Evolutionary conservation across 2,113 vertebrate species (phyloP).

Genomic region (Aspiorhynchus laticeps): DNA sequence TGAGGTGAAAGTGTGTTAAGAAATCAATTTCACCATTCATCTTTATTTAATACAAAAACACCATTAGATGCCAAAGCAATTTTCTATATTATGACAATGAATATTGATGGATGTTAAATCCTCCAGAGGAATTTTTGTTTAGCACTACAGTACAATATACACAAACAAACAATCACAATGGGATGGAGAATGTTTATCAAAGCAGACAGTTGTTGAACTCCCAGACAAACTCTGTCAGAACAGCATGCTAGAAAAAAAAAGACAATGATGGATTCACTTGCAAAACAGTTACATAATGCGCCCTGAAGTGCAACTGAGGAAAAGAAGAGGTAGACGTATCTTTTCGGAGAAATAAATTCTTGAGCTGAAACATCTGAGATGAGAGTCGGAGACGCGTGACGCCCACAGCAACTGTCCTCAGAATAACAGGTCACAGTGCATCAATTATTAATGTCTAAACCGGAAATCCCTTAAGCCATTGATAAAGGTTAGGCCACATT

Average conservation of each 20-base stretch:
- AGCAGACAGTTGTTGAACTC: constrained; percentile 7
- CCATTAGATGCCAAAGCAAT: neutral
- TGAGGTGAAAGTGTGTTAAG: neutral
- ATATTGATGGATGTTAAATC: neutral
- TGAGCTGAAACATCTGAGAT: neutral
- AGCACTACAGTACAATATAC: neutral
- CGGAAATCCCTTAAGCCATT: neutral
- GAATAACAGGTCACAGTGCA: neutral
- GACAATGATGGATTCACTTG: neutral
- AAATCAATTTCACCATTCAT: neutral
- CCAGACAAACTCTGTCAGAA: neutral
- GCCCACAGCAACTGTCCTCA: constrained; percentile 19
- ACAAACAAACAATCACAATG: neutral
- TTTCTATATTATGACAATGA: neutral
- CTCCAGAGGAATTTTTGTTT: neutral
- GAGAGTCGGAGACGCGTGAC: neutral
- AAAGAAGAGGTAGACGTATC: neutral
- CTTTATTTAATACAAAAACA: neutral
- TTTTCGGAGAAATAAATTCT: neutral
- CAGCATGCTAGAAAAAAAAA: neutral
- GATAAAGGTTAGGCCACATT: constrained; percentile 10
- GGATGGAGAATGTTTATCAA: neutral
- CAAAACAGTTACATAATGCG: neutral
- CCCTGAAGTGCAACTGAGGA: neutral
- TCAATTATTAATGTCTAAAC: constrained; percentile 8